Evolutionary conservation across 2,797 vertebrate genomes (phyloP).

Genomic region (Lithobates pipiens): DNA sequence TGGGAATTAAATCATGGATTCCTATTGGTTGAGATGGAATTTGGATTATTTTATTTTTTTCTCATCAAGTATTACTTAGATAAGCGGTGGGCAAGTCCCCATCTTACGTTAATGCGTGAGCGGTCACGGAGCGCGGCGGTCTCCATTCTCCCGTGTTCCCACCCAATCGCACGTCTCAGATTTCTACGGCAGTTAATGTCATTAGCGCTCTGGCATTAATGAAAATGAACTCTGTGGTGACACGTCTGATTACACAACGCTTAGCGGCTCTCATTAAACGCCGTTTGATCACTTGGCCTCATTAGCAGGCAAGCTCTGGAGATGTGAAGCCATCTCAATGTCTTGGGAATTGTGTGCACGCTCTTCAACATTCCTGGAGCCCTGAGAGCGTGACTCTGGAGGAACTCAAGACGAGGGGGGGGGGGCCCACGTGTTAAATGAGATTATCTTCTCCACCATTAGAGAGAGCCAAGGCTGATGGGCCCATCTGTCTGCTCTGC

Average conservation of each 20-base stretch:
- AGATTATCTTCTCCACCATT: conserved; percentile 40
- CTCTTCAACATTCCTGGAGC: conserved; percentile 40
- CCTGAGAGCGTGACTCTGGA: conserved; percentile 29
- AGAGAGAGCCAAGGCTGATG: background rate
- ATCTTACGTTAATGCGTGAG: no score
- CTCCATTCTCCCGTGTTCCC: no score
- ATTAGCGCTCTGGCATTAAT: background rate
- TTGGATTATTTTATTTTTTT: no score
- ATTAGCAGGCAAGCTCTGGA: background rate
- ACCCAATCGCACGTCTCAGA: no score
- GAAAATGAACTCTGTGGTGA: background rate
- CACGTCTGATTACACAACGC: conserved; percentile 7
- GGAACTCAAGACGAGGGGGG: background rate
- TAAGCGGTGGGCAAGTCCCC: no score
- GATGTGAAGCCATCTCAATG: conserved; percentile 19
- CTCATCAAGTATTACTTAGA: no score
- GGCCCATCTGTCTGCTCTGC: conserved; percentile 17
- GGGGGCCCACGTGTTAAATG: conserved; percentile 26
- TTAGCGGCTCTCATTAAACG: background rate
- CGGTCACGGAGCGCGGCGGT: no score
- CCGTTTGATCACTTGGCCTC: conserved; percentile 5
- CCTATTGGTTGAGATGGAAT: no score
- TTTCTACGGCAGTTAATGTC: background rate
- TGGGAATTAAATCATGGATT: no score
- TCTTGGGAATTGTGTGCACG: conserved; percentile 30